A percentile compares a stretch with the other conserved stretches of the same genome.
phyloP scores from a whole-genome alignment of 2,113 vertebrate genomes.

The Thymallus thymallus region DNA sequence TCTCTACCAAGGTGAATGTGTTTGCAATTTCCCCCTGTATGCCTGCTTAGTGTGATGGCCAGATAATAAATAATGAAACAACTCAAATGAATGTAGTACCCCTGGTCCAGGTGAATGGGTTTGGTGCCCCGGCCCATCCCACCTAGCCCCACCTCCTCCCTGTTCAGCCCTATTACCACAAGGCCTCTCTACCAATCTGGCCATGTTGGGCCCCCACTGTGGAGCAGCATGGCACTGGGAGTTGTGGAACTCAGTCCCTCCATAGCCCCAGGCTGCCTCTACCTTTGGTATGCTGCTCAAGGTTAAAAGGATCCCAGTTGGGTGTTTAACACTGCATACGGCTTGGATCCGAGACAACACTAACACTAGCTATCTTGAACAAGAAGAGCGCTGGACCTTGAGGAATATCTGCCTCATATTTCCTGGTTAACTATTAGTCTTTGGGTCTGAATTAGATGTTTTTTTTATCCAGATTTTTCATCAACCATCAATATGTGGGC shows the following conservation, averaged over 20 bases:
- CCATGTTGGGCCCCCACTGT: constrained; percentile 62
- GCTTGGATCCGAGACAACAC: constrained; percentile 35
- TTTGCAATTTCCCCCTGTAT: constrained; percentile 17
- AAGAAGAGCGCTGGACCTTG: constrained; percentile 12
- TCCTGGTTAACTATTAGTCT: constrained; percentile 29
- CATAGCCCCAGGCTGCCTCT: constrained; percentile 64
- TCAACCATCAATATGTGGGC: not conserved
- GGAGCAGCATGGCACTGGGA: constrained; percentile 66
- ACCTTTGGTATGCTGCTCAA: constrained; percentile 71
- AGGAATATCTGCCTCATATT: constrained; percentile 16
- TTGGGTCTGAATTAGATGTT: not conserved
- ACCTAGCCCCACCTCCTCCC: not conserved
- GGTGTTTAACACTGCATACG: constrained; percentile 57
- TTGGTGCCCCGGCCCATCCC: constrained; percentile 30
- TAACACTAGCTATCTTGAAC: constrained; percentile 27
- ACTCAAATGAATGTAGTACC: constrained; percentile 39
- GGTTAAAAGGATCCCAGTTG: constrained; percentile 73
- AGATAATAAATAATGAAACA: constrained; percentile 45
- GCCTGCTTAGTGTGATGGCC: not conserved
- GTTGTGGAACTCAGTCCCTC: constrained; percentile 53
- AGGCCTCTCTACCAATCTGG: constrained; percentile 64
- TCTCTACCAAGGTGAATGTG: constrained; percentile 42
- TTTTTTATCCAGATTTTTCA: not conserved
- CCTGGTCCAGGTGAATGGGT: constrained; percentile 49
- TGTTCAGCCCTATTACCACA: constrained; percentile 38